Percentiles rank a stretch among this genome's conserved stretches.
Evolutionary conservation across 2,888 invertebrate genomes (phyloP).

Genomic region (Caenorhabditis drosophilae): DNA sequence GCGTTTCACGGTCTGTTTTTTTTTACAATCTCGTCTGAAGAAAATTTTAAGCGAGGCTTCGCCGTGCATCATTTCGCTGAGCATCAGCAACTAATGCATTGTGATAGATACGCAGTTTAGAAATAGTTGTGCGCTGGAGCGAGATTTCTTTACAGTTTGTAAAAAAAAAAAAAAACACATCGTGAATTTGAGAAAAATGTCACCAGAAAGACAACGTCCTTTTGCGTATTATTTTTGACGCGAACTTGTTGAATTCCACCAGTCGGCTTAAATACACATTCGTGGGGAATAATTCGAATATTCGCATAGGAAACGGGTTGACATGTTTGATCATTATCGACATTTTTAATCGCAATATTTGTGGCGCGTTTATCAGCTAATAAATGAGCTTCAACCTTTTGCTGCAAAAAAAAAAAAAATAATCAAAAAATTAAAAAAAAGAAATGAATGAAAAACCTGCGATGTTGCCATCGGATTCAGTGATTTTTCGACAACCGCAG

Average conservation of each 20-base stretch:
- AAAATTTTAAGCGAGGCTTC: too few relatives aligned
- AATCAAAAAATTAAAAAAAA: too few relatives aligned
- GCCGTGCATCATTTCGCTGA: too few relatives aligned
- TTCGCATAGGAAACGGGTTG: slow-evolving; percentile 20
- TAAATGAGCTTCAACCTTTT: slow-evolving; percentile 19
- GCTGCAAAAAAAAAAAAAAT: slow-evolving; percentile 10
- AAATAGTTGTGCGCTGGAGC: too few relatives aligned
- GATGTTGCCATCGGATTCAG: background rate
- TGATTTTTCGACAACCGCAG: slow-evolving; percentile 2
- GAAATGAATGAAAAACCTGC: background rate
- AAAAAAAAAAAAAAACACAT: too few relatives aligned
- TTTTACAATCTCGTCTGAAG: too few relatives aligned
- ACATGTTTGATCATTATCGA: background rate
- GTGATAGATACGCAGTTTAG: too few relatives aligned
- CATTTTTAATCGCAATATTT: too few relatives aligned
- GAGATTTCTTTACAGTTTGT: too few relatives aligned
- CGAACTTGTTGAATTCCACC: slow-evolving; percentile 27
- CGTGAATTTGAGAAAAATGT: too few relatives aligned
- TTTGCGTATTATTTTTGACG: slow-evolving; percentile 23
- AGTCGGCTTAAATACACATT: slow-evolving; percentile 19
- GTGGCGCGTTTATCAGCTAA: slow-evolving; percentile 25
- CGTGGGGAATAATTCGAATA: slow-evolving; percentile 27
- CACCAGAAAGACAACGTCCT: slow-evolving; percentile 15
- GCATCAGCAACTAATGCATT: too few relatives aligned
- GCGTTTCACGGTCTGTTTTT: too few relatives aligned